Evolutionary conservation across 2,113 vertebrate species (phyloP).

Genomic region (Elaphurus davidianus): DNA sequence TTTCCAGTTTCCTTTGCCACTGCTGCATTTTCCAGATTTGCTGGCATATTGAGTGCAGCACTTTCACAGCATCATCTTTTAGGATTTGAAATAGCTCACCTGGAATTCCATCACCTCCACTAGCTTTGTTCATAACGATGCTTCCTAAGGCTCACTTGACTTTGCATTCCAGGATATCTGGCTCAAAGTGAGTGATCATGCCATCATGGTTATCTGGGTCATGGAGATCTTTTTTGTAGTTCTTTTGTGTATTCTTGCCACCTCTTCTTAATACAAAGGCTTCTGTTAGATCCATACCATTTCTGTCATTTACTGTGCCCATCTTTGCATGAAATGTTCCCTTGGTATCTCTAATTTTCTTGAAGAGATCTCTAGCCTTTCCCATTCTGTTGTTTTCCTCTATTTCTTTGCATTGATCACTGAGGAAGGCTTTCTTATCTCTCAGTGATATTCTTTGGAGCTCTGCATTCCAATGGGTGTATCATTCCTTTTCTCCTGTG

Average conservation of each 20-base stretch:
- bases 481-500: not conserved
- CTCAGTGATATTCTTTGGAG: not conserved
- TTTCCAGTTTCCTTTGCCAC: not conserved
- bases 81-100: not conserved
- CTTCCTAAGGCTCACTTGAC: not conserved
- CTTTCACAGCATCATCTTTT: not conserved
- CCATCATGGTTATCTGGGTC: not conserved
- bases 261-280: not conserved
- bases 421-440: not conserved
- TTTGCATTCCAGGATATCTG: not conserved
- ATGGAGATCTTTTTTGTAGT: not conserved
- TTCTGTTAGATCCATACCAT: not conserved
- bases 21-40: not conserved
- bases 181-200: not conserved
- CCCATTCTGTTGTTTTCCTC: not conserved
- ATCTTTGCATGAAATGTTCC: not conserved
- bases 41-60: not conserved
- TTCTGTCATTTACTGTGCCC: not conserved
- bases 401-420: not conserved
- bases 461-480: not conserved
- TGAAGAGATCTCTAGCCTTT: not conserved
- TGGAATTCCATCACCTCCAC: not conserved
- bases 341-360: not conserved
- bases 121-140: not conserved
- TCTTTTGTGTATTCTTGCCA: not conserved